Conservation (phyloP, 2,113 vertebrate species). For the Scolopax mira region DNA sequence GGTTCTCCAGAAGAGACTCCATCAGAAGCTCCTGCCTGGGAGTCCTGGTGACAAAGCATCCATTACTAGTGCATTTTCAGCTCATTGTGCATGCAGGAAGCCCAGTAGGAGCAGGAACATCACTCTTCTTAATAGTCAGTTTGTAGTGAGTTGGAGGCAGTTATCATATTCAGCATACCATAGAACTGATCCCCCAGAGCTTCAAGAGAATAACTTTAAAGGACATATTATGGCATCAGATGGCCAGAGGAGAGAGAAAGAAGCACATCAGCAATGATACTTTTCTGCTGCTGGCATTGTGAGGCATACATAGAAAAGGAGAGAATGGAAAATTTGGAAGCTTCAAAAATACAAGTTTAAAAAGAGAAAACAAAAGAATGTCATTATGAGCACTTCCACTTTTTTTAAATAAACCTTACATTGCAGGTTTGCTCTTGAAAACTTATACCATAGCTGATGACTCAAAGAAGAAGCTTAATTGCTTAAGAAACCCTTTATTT, state of each 20-base stretch:
- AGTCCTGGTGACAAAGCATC: constrained; percentile 3
- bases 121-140: neutral
- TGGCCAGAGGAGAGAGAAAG: neutral
- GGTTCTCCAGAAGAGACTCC: constrained; percentile 21
- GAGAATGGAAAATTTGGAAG: neutral
- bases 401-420: neutral
- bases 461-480: neutral
- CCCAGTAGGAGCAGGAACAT: neutral
- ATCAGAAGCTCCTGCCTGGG: constrained; percentile 22
- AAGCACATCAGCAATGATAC: neutral
- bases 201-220: neutral
- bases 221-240: neutral
- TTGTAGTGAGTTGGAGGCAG: neutral
- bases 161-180: neutral
- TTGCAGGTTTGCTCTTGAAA: neutral
- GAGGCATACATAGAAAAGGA: neutral
- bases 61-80: constrained; percentile 14
- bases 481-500: neutral
- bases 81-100: neutral
- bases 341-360: neutral
- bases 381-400: neutral
- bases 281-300: neutral
- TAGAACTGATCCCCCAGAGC: neutral
- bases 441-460: neutral
- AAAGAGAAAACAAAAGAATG: neutral